These are phyloP conservation scores for Bovichtus diacanthus DNA, from an alignment of 2,797 vertebrate species.

Conservation along the genomic window DNA sequence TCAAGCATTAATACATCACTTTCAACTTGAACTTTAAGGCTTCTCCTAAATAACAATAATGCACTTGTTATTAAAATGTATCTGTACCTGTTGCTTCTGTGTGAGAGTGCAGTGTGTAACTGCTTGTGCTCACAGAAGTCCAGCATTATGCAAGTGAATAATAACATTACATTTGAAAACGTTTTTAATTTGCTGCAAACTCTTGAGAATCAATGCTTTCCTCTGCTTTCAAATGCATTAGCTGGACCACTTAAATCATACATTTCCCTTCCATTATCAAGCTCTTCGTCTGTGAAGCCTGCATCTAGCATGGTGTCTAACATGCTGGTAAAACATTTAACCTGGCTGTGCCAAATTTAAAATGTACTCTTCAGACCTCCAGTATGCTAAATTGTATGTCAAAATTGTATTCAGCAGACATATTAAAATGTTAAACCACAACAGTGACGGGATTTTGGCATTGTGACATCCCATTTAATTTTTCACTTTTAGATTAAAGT, in stretches of 20 bases:
- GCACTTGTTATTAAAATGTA: slow-evolving; percentile 14
- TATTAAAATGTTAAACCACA: slow-evolving; percentile 19
- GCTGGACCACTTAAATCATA: slow-evolving; percentile 21
- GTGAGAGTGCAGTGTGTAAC: not conserved
- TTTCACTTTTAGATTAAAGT: not conserved
- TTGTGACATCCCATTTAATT: not conserved
- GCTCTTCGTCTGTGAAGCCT: not conserved
- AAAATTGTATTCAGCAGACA: slow-evolving; percentile 7
- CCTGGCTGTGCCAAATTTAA: not conserved
- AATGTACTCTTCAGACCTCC: not conserved
- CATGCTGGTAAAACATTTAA: slow-evolving; percentile 33
- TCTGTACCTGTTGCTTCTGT: not conserved
- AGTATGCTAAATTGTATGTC: slow-evolving; percentile 20
- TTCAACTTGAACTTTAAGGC: not conserved
- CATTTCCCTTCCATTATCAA: slow-evolving; percentile 49
- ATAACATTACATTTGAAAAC: slow-evolving; percentile 35
- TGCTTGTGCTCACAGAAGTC: slow-evolving; percentile 16
- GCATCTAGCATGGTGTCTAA: slow-evolving; percentile 4
- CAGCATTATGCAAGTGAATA: slow-evolving; percentile 37
- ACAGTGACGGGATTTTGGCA: not conserved
- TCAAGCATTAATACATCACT: not conserved
- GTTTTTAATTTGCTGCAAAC: slow-evolving; percentile 44
- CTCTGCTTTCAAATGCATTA: slow-evolving; percentile 50
- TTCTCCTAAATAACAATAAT: slow-evolving; percentile 1
- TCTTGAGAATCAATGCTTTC: slow-evolving; percentile 25